These are phyloP conservation scores for Epinotia bilunana DNA, from an alignment of 2,888 invertebrate genomes.

Conservation along the genomic window DNA sequence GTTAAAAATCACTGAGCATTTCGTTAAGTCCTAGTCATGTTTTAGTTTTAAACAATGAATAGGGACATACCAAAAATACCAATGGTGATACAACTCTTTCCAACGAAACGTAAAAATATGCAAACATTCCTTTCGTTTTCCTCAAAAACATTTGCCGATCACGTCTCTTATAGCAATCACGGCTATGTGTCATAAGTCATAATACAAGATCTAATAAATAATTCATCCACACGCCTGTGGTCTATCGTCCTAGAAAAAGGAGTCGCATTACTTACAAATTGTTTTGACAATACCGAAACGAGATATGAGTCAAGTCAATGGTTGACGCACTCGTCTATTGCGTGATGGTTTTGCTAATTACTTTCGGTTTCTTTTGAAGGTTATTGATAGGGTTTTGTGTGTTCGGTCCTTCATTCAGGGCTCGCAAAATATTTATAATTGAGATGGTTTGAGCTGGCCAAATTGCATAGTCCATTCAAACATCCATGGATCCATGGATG, in stretches of 20 bases:
- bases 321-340: conserved; percentile 36
- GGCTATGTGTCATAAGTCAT: conserved; percentile 42
- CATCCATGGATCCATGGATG: no score
- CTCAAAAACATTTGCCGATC: conserved; percentile 27
- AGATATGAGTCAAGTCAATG: conserved; percentile 48
- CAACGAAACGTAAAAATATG: conserved; percentile 11
- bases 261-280: conserved; percentile 55
- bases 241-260: conserved; percentile 58
- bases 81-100: conserved; percentile 14
- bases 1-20: no score
- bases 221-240: conserved; percentile 58
- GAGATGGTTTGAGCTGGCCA: no score
- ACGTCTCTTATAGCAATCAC: conserved; percentile 8
- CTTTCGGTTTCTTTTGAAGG: conserved; percentile 13
- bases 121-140: conserved; percentile 27
- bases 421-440: no score
- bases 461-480: no score
- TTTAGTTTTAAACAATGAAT: background rate
- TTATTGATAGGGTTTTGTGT: conserved; percentile 1
- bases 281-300: conserved; percentile 46
- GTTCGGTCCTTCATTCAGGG: background rate
- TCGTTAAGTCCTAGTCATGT: background rate
- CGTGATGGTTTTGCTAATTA: conserved; percentile 30
- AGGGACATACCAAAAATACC: background rate
- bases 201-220: conserved; percentile 52